phyloP scores from a whole-genome alignment of 2,888 invertebrate genomes.

The Epirrita christyi region DNA sequence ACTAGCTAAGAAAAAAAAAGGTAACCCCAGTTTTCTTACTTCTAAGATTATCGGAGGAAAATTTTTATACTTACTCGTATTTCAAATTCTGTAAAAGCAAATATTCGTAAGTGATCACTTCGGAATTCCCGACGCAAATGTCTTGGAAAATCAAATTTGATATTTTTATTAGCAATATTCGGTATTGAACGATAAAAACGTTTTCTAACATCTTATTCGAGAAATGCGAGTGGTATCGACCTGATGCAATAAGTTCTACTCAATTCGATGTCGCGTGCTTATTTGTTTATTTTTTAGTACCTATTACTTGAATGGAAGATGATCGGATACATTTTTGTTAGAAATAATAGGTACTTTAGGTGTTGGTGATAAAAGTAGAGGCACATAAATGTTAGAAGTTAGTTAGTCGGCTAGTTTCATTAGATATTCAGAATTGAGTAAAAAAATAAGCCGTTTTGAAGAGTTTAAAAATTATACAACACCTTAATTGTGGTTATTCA shows the following conservation, averaged over 20 bases:
- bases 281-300: constrained; percentile 6
- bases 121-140: constrained; percentile 23
- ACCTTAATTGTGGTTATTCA: too few relatives aligned
- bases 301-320: background rate
- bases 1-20: too few relatives aligned
- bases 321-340: background rate
- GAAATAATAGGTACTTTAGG: too few relatives aligned
- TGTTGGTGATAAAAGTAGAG: too few relatives aligned
- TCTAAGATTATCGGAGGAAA: background rate
- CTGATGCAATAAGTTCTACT: constrained; percentile 11
- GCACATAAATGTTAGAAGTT: too few relatives aligned
- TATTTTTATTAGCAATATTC: constrained; percentile 45
- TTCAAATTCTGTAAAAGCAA: constrained; percentile 4
- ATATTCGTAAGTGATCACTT: constrained; percentile 18
- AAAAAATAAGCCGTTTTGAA: too few relatives aligned
- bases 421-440: too few relatives aligned
- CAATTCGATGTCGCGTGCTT: constrained; percentile 11
- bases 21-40: background rate
- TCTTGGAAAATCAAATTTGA: constrained; percentile 42
- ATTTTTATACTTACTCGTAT: background rate
- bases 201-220: constrained; percentile 16
- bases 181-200: constrained; percentile 22
- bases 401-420: too few relatives aligned
- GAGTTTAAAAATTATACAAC: too few relatives aligned
- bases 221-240: constrained; percentile 13